Percentiles rank a stretch among this genome's conserved stretches.
These are phyloP conservation scores for Artemia sinica DNA, from an alignment of 2,888 invertebrate genomes.

Conservation along the genomic window DNA sequence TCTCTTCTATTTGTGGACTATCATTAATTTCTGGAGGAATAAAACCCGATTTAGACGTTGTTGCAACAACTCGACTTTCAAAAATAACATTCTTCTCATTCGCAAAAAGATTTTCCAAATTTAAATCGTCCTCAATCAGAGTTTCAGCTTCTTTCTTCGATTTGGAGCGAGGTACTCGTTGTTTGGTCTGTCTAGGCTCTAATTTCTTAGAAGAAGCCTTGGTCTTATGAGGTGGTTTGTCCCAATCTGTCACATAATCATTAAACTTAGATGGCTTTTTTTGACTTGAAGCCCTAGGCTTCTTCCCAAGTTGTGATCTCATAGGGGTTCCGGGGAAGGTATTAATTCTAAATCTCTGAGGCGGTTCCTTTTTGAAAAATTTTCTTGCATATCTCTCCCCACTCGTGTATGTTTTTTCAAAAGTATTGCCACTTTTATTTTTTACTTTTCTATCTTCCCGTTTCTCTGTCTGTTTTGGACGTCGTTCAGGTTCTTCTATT, in stretches of 20 bases:
- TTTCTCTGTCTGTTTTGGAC: background rate
- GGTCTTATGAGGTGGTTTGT: too few species aligned
- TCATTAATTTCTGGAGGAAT: constrained; percentile 3
- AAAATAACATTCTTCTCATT: background rate
- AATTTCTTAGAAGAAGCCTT: too few species aligned
- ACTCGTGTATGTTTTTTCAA: too few species aligned
- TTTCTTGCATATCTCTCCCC: background rate
- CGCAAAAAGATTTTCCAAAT: background rate
- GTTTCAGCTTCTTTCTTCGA: too few species aligned
- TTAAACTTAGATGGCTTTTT: background rate
- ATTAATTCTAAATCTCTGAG: background rate
- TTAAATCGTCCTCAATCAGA: background rate
- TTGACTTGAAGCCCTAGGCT: background rate
- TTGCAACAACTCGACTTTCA: background rate
- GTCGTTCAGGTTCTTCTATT: background rate
- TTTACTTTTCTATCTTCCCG: too few species aligned
- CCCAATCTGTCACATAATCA: too few species aligned
- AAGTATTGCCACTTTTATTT: too few species aligned
- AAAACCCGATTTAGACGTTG: background rate
- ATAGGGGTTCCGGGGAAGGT: background rate
- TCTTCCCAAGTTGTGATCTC: background rate
- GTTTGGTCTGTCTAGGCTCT: too few species aligned
- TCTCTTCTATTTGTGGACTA: background rate
- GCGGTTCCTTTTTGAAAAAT: background rate
- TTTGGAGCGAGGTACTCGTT: too few species aligned